Evolutionary conservation across 2,888 invertebrate species (phyloP).

Genomic region (Pegoplata infirma): DNA sequence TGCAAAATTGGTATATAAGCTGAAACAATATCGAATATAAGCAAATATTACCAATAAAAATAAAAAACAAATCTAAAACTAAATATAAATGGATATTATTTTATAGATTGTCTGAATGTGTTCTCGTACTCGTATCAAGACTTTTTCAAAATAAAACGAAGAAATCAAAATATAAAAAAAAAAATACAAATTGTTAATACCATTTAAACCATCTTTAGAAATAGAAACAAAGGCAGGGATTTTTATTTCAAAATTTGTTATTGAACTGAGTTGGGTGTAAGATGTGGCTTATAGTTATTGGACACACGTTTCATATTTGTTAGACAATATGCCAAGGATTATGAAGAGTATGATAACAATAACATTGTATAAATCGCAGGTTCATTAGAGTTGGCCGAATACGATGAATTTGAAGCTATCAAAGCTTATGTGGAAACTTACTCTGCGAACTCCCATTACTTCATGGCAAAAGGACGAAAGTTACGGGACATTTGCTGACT

Average conservation of each 20-base stretch:
- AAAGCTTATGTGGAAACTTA: no score
- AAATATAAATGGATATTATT: slow-evolving; percentile 52
- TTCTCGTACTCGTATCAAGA: no score
- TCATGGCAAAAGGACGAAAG: no score
- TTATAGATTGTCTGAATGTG: slow-evolving; percentile 48
- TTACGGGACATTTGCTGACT: no score
- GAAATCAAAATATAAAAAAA: slow-evolving; percentile 34
- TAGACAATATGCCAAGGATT: slow-evolving; percentile 59
- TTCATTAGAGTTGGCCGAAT: no score
- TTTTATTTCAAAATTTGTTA: slow-evolving; percentile 47
- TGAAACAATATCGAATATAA: slow-evolving; percentile 30
- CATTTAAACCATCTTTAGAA: slow-evolving; percentile 39
- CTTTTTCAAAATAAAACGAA: slow-evolving; percentile 19
- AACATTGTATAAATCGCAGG: no score
- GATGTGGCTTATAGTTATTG: slow-evolving; percentile 52
- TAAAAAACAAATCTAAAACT: slow-evolving; percentile 46
- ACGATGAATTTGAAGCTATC: no score
- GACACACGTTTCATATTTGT: slow-evolving; percentile 59
- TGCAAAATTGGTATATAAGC: slow-evolving; percentile 41
- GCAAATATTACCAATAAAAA: slow-evolving; percentile 45
- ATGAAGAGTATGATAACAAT: slow-evolving; percentile 45
- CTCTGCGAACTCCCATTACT: no score
- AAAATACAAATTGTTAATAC: slow-evolving; percentile 41
- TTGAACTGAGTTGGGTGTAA: slow-evolving; percentile 54
- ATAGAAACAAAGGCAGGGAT: slow-evolving; percentile 42